phyloP scores from a whole-genome alignment of 2,888 invertebrate species.

The Standfussiana lucernea region DNA sequence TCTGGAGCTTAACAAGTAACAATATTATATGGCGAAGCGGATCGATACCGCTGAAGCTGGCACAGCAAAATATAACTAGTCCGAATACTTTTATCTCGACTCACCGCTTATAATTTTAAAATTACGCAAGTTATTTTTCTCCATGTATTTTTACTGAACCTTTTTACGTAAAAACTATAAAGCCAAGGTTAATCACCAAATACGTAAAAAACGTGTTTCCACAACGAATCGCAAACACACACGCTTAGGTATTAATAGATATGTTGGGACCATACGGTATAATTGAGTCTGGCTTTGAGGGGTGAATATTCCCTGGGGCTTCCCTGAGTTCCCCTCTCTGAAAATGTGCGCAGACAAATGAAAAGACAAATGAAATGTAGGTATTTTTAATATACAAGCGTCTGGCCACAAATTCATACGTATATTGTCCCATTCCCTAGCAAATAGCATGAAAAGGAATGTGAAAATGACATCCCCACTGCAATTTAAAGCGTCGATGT shows the following conservation, averaged over 20 bases:
- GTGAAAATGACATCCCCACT: constrained; percentile 22
- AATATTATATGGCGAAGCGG: not conserved
- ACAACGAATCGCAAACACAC: not conserved
- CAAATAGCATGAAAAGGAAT: constrained; percentile 28
- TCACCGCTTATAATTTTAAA: not conserved
- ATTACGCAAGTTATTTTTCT: not conserved
- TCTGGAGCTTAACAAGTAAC: constrained; percentile 16
- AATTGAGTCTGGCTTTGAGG: constrained; percentile 15
- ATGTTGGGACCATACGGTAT: constrained; percentile 6
- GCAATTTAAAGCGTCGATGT: constrained; percentile 37
- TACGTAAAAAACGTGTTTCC: constrained; percentile 11
- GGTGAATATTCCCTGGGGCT: constrained; percentile 18
- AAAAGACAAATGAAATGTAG: constrained; percentile 23
- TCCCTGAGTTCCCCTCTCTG: not conserved
- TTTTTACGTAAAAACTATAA: constrained; percentile 15
- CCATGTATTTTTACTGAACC: not conserved
- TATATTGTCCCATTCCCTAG: not conserved
- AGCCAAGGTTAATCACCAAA: constrained; percentile 8
- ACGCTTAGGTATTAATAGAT: not conserved
- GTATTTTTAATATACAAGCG: constrained; percentile 37
- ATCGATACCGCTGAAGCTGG: constrained; percentile 13
- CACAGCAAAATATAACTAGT: not conserved
- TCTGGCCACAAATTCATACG: constrained; percentile 15
- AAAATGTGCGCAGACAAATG: constrained; percentile 21
- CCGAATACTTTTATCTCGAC: not conserved